A percentile compares a stretch with the other conserved stretches of the same genome.
phyloP scores from a whole-genome alignment of 2,113 vertebrate genomes.

The Plotosus lineatus region DNA sequence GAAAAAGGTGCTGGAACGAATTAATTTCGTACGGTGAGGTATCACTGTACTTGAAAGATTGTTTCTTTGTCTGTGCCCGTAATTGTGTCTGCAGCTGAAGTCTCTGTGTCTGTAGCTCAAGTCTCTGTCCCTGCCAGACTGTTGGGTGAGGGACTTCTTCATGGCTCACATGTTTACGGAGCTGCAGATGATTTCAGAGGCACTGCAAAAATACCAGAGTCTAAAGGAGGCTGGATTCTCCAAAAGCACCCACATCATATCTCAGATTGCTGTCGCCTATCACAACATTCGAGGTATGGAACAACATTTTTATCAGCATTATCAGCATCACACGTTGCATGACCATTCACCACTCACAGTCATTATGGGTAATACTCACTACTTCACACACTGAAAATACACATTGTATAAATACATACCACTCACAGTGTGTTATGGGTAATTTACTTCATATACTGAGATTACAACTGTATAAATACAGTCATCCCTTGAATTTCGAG shows the following conservation, averaged over 20 bases:
- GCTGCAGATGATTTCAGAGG: slow-evolving; percentile 97
- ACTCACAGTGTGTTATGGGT: background rate
- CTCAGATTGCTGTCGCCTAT: slow-evolving; percentile 97
- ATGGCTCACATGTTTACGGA: slow-evolving; percentile 98
- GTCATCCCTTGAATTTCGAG: too few relatives aligned
- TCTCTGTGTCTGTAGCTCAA: slow-evolving; percentile 80
- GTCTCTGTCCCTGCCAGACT: slow-evolving; percentile 93
- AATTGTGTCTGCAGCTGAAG: background rate
- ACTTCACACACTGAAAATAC: background rate
- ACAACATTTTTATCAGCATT: background rate
- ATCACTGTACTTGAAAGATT: background rate
- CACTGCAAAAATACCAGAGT: slow-evolving; percentile 95
- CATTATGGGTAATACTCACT: too few relatives aligned
- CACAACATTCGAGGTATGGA: slow-evolving; percentile 94
- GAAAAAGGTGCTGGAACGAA: too few relatives aligned
- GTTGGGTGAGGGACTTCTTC: slow-evolving; percentile 99
- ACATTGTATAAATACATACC: background rate
- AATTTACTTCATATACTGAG: too few relatives aligned
- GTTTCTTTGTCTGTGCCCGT: background rate
- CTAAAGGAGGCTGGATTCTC: slow-evolving; percentile 95
- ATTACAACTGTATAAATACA: too few relatives aligned
- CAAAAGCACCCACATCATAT: slow-evolving; percentile 98
- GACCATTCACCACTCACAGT: too few relatives aligned
- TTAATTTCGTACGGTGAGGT: too few relatives aligned
- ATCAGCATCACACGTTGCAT: background rate